Evolutionary conservation across 2,113 vertebrate species (phyloP).

Genomic region (Cavia aperea): DNA sequence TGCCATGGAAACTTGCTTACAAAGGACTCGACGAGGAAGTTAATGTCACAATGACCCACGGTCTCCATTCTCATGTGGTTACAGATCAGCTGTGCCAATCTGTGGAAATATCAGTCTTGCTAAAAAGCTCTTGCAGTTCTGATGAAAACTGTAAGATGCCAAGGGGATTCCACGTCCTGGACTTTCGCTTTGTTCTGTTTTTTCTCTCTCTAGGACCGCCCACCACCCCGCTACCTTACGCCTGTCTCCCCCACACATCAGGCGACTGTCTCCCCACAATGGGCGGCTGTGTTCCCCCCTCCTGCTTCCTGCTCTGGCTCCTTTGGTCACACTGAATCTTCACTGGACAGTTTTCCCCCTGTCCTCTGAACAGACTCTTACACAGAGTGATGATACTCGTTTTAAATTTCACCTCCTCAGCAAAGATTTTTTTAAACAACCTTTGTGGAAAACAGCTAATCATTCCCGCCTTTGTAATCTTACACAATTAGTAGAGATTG

Average conservation of each 20-base stretch:
- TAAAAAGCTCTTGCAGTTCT: background rate
- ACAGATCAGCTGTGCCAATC: constrained; percentile 32
- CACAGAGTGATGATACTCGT: background rate
- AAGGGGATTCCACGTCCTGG: background rate
- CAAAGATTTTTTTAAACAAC: background rate
- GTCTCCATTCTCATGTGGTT: background rate
- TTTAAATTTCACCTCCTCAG: constrained; percentile 7
- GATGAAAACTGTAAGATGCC: background rate
- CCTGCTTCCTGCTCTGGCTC: background rate
- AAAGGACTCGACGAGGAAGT: constrained; percentile 43
- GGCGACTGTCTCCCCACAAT: background rate
- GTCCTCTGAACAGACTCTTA: background rate
- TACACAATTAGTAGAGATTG: background rate
- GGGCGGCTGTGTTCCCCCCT: background rate
- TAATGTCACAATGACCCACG: constrained; percentile 49
- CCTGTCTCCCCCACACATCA: background rate
- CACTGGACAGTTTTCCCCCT: background rate
- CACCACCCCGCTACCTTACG: background rate
- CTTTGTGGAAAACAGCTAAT: background rate
- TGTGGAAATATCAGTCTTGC: constrained; percentile 29
- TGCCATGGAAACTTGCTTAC: constrained; percentile 29
- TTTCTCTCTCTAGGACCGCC: background rate
- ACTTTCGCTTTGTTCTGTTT: background rate
- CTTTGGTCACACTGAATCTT: background rate
- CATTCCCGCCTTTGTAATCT: background rate